Evolutionary conservation across 2,797 vertebrate species (phyloP).

Genomic region (Chloroceryle inda): DNA sequence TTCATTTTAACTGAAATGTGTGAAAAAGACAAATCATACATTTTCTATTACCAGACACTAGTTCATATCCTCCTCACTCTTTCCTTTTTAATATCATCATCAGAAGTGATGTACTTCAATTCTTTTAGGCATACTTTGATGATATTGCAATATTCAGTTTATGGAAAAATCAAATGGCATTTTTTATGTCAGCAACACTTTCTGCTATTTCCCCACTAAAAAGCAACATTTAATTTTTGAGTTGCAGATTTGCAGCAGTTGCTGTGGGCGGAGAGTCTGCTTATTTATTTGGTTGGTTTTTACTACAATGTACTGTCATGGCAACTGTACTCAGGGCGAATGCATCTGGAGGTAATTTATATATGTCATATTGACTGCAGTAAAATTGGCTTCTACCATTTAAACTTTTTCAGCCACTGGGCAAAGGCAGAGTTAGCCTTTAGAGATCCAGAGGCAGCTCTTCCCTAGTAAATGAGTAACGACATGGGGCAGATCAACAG

Average conservation of each 20-base stretch:
- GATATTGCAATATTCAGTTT: not conserved
- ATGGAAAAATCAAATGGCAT: slow-evolving; percentile 45
- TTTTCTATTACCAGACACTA: slow-evolving; percentile 13
- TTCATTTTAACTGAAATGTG: slow-evolving; percentile 10
- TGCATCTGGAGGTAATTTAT: slow-evolving; percentile 50
- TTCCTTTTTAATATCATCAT: slow-evolving; percentile 17
- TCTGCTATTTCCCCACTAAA: slow-evolving; percentile 26
- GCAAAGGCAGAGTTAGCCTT: not conserved
- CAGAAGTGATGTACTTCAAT: slow-evolving; percentile 4
- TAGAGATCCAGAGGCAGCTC: not conserved
- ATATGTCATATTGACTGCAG: slow-evolving; percentile 15
- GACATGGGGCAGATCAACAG: not conserved
- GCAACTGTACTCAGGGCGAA: slow-evolving; percentile 40
- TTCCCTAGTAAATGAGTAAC: not conserved
- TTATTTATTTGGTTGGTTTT: slow-evolving; percentile 60
- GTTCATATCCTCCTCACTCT: not conserved
- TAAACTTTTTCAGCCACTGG: slow-evolving; percentile 3
- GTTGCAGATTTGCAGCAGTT: slow-evolving; percentile 51
- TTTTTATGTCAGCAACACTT: slow-evolving; percentile 19
- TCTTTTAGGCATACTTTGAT: slow-evolving; percentile 38
- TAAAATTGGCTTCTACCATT: not conserved
- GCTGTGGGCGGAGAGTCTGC: slow-evolving; percentile 43
- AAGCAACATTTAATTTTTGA: slow-evolving; percentile 54
- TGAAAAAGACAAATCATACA: not conserved
- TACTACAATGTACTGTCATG: slow-evolving; percentile 63